A percentile compares a stretch with the other conserved stretches of the same genome.
Conservation (phyloP, 1,140 invertebrate genomes). For the Acarapis woodi region DNA sequence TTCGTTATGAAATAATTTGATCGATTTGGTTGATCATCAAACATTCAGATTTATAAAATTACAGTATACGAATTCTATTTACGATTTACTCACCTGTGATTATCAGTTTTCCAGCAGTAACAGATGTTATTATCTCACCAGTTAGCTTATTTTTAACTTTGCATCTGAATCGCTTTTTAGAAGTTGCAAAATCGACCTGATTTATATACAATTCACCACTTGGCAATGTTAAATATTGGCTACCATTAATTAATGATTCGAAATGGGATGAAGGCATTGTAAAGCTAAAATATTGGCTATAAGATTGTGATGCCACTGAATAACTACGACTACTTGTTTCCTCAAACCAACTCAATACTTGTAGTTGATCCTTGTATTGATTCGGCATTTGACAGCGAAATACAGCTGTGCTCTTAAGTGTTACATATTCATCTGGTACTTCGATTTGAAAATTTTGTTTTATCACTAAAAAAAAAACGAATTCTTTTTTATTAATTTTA, state of each 20-base stretch:
- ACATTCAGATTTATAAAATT: slow-evolving; percentile 6
- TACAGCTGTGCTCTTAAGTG: slow-evolving; percentile 17
- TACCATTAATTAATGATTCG: slow-evolving; percentile 4
- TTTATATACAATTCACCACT: slow-evolving; percentile 20
- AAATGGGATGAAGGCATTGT: neutral
- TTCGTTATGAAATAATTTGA: too few relatives aligned
- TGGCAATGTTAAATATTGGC: slow-evolving; percentile 47
- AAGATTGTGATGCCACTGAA: neutral
- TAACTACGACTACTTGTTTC: slow-evolving; percentile 1
- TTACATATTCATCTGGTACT: slow-evolving; percentile 17
- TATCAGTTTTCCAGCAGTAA: slow-evolving; percentile 11
- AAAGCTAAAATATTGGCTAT: too few relatives aligned
- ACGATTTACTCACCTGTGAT: slow-evolving; percentile 14
- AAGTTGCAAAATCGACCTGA: slow-evolving; percentile 11
- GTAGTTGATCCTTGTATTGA: slow-evolving; percentile 52
- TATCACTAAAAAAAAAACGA: neutral
- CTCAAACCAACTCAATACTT: slow-evolving; percentile 36
- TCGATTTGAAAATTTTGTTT: slow-evolving; percentile 15
- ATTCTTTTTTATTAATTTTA: too few relatives aligned
- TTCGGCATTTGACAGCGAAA: slow-evolving; percentile 28
- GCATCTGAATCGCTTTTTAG: slow-evolving; percentile 11
- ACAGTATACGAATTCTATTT: slow-evolving; percentile 6
- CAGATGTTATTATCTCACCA: slow-evolving; percentile 11
- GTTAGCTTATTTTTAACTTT: slow-evolving; percentile 11
- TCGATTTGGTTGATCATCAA: too few relatives aligned